Conservation (phyloP, 1,140 invertebrate genomes). For the Rhagoletis pomonella region DNA sequence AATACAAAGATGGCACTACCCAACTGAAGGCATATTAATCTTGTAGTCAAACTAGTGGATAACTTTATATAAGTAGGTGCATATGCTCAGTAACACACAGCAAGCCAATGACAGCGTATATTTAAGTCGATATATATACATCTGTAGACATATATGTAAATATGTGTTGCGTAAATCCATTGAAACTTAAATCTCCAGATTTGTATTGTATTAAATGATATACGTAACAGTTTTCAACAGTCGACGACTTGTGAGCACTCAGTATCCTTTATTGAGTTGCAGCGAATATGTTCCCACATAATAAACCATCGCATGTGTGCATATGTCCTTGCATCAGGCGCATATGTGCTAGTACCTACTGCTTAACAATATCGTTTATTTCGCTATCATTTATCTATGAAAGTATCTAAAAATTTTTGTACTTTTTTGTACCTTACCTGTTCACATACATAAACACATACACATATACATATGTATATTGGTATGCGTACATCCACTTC, state of each 20-base stretch:
- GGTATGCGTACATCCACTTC: background rate
- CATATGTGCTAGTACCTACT: background rate
- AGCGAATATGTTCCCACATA: background rate
- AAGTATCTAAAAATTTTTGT: background rate
- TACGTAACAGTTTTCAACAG: background rate
- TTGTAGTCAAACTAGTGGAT: constrained; percentile 48
- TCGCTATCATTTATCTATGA: constrained; percentile 28
- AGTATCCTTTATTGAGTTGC: constrained; percentile 29
- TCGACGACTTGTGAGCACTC: background rate
- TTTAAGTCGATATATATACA: background rate
- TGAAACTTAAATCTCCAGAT: constrained; percentile 1
- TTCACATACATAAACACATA: background rate
- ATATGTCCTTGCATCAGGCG: too few species aligned
- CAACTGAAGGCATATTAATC: constrained; percentile 49
- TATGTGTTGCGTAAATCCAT: background rate
- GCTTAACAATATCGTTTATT: constrained; percentile 16
- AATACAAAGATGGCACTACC: background rate
- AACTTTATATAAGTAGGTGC: background rate
- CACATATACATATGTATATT: background rate
- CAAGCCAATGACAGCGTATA: background rate
- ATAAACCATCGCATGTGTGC: background rate
- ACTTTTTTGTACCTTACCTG: too few species aligned
- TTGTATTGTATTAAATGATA: constrained; percentile 9
- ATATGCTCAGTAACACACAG: background rate
- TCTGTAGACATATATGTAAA: background rate